These are phyloP conservation scores for Dendronephthya gigantea DNA, from an alignment of 64 coral and sea anemone species.

Conservation along the genomic window DNA sequence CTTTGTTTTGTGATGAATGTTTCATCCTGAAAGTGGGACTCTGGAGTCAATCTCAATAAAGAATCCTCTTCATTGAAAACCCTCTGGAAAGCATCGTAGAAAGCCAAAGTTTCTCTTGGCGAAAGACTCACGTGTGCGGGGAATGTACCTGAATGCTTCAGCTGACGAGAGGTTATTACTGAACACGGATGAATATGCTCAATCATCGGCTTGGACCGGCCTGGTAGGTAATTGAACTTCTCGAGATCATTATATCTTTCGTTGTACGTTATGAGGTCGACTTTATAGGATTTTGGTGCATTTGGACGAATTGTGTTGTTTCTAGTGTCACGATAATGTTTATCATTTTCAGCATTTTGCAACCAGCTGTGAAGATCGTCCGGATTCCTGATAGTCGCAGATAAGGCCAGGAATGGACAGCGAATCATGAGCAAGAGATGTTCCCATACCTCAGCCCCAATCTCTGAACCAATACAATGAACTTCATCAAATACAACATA, in stretches of 20 bases:
- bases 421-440: slow-evolving; percentile 55
- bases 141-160: slow-evolving; percentile 22
- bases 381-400: slow-evolving; percentile 64
- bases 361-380: slow-evolving; percentile 13
- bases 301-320: background rate
- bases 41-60: background rate
- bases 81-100: slow-evolving; percentile 28
- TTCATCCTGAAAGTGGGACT: slow-evolving; percentile 14
- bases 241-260: slow-evolving; percentile 47
- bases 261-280: slow-evolving; percentile 20
- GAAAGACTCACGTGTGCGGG: slow-evolving; percentile 32
- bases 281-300: slow-evolving; percentile 41
- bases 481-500: slow-evolving; percentile 81
- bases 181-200: slow-evolving; percentile 43
- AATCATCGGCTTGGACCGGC: background rate
- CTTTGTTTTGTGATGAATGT: slow-evolving; percentile 9
- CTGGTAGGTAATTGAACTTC: slow-evolving; percentile 30
- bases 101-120: slow-evolving; percentile 25
- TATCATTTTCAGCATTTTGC: slow-evolving; percentile 3
- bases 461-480: slow-evolving; percentile 63
- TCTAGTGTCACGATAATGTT: slow-evolving; percentile 24
- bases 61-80: slow-evolving; percentile 13
- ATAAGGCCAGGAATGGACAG: slow-evolving; percentile 63
- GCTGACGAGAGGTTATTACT: slow-evolving; percentile 20
- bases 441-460: slow-evolving; percentile 70